Base-by-base conservation (phyloP, 2,797 vertebrate species). In the Rhinophrynus dorsalis region DNA sequence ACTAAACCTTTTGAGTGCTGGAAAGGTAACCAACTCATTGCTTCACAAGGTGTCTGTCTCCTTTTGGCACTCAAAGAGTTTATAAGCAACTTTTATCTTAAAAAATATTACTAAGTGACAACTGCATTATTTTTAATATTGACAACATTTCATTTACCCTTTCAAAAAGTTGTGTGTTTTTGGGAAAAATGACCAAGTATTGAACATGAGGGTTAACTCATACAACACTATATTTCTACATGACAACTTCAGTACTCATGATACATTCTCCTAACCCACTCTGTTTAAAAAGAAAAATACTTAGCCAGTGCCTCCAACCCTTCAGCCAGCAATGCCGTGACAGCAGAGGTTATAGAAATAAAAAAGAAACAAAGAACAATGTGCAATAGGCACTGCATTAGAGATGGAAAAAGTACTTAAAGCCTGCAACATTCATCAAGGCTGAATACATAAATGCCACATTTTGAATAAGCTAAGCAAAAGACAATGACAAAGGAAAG, bases 401-500 rank as follows among this genome's bases (percentile, higher is more conserved):
- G 87, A 89, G 89, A 92, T 86, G 87, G 90, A 89, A 90, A 72
- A 90, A 91, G 89, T 90, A 88, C 88, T 90, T 91, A 91, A 90
- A 88, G 84, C 84, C 85, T 82, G 88, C 86, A 90, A 90, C 90
- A 92, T 92, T 92, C 88, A 91, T 92, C 90, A 92, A 90, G 85
- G 85, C 87, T 89, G 90, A 90, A 91, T 91, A 91, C 89, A 91
- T 91, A 91, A 91, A 92, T 90, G 89, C 89, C 90, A 90, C 88
- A 89, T 90, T 92, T 90, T 92, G 90, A 92, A 92, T 92, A 92
- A 91, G 90, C 88, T 88, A 90, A 88, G 90, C 88, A 89, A 89
- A 90, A 91, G 91, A 92, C 90, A 91, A 91, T 91, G 91, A 91
- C 89, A 91, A 90, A 92, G 86, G 88, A 90, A 91, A 91, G 88